These are phyloP conservation scores for Stegodyphus dumicola DNA, from an alignment of 1,140 invertebrate genomes.

Conservation along the genomic window DNA sequence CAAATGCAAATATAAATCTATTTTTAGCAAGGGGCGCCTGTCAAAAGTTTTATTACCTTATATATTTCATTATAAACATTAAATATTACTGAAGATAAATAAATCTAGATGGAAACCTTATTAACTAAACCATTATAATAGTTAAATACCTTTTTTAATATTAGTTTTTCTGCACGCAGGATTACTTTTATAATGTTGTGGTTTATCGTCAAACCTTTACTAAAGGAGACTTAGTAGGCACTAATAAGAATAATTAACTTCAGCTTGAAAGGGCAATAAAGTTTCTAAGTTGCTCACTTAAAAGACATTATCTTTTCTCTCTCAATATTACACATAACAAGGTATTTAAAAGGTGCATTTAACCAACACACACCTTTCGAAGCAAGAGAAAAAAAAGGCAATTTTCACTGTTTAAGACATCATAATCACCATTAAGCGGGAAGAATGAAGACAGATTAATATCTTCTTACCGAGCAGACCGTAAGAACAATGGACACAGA, in stretches of 20 bases:
- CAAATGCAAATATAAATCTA: no score
- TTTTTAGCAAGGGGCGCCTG: no score
- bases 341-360: background rate
- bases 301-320: background rate
- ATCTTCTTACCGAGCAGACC: background rate
- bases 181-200: no score
- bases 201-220: no score
- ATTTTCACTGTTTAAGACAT: slow-evolving; percentile 47
- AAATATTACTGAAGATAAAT: no score
- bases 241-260: background rate
- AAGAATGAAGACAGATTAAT: slow-evolving; percentile 35
- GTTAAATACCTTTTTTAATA: no score
- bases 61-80: no score
- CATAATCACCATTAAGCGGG: slow-evolving; percentile 21
- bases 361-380: background rate
- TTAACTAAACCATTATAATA: no score
- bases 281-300: background rate
- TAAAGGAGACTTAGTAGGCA: background rate
- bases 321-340: background rate
- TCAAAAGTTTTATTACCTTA: no score
- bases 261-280: background rate
- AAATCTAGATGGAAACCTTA: no score
- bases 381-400: background rate
- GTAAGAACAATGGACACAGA: slow-evolving; percentile 17
- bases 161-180: no score